Conservation (phyloP, 2,113 vertebrate genomes). For the Apeltes quadracus region DNA sequence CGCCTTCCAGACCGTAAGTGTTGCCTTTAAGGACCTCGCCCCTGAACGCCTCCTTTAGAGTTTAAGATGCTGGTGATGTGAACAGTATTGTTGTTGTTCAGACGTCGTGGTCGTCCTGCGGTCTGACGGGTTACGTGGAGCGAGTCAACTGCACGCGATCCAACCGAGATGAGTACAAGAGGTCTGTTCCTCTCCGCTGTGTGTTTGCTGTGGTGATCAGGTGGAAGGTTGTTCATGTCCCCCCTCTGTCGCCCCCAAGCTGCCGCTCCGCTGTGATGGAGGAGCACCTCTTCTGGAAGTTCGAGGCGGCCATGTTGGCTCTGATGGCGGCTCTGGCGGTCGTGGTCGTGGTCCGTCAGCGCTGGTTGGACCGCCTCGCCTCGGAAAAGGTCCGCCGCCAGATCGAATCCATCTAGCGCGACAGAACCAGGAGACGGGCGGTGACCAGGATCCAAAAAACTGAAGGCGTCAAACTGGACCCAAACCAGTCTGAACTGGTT, state of each 20-base stretch:
- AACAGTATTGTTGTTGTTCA: constrained; percentile 19
- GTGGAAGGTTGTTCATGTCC: no score
- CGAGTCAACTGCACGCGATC: constrained; percentile 64
- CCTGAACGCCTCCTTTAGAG: not conserved
- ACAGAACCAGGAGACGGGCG: not conserved
- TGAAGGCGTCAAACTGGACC: no score
- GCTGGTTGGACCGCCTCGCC: constrained; percentile 65
- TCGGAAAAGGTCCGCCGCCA: constrained; percentile 73
- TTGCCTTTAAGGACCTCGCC: not conserved
- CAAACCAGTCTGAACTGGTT: no score
- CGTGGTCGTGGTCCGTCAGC: constrained; percentile 66
- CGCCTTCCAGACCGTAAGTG: constrained; percentile 60
- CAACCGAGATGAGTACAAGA: constrained; percentile 67
- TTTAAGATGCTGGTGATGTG: not conserved
- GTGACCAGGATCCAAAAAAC: not conserved
- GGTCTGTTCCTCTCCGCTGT: no score
- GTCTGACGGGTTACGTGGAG: constrained; percentile 66
- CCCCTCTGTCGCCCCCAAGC: constrained; percentile 7
- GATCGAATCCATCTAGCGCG: constrained; percentile 70
- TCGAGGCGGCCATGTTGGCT: constrained; percentile 64
- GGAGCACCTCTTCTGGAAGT: constrained; percentile 74
- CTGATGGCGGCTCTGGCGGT: constrained; percentile 36
- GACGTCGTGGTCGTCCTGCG: constrained; percentile 58
- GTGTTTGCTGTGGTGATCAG: no score
- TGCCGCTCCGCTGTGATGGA: constrained; percentile 69